Conservation (phyloP, 2,113 vertebrate species). For the Grallaria varia region DNA sequence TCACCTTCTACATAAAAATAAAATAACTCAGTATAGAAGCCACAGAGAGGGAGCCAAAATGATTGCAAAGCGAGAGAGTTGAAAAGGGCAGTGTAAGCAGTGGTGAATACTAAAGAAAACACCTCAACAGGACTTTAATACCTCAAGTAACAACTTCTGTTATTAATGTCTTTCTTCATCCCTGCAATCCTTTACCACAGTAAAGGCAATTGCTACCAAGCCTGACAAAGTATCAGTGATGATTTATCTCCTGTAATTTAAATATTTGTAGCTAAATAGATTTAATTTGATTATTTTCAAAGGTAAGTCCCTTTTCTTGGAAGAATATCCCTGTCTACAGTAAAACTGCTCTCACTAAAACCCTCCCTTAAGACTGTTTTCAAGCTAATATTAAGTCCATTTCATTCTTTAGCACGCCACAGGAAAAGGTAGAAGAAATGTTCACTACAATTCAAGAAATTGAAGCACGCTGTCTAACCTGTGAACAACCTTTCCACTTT, state of each 20-base stretch:
- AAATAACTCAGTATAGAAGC: neutral
- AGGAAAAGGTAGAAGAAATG: neutral
- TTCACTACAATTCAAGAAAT: neutral
- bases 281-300: neutral
- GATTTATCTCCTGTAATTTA: neutral
- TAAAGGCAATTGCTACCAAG: neutral
- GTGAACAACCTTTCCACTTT: conserved; percentile 48
- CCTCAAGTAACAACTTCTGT: neutral
- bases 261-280: neutral
- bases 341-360: neutral
- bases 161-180: neutral
- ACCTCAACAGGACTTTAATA: neutral
- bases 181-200: neutral
- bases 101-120: neutral
- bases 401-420: neutral
- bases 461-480: conserved; percentile 21
- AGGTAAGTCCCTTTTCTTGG: neutral
- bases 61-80: neutral
- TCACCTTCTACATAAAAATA: neutral
- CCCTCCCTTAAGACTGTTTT: neutral
- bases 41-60: neutral
- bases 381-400: neutral
- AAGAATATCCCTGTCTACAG: neutral
- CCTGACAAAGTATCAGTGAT: neutral
- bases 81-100: neutral